phyloP scores from a whole-genome alignment of 2,113 vertebrate genomes.

The Xenus cinereus region DNA sequence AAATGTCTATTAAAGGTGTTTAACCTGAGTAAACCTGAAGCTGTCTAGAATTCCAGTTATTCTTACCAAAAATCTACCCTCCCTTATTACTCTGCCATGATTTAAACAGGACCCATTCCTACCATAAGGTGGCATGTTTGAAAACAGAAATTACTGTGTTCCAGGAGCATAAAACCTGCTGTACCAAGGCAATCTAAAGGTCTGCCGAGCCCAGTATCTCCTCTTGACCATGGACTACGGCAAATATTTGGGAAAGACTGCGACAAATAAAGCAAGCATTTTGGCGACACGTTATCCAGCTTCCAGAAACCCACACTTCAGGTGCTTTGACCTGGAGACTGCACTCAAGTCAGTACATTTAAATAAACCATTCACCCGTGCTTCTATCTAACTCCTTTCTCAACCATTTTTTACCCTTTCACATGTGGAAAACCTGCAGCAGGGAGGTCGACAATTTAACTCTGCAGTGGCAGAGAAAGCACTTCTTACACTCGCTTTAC shows the following conservation, averaged over 20 bases:
- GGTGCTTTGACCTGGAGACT: background rate
- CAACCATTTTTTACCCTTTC: background rate
- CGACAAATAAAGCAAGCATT: background rate
- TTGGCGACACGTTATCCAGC: accelerated
- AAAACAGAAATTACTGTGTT: background rate
- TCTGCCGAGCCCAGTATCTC: background rate
- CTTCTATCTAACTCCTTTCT: background rate
- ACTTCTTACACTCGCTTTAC: accelerated
- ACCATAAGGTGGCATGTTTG: background rate
- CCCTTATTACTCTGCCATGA: background rate
- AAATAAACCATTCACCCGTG: background rate
- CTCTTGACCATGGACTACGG: background rate
- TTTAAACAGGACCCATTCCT: background rate
- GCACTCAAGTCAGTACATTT: background rate
- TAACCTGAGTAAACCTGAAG: background rate
- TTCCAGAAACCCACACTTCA: background rate
- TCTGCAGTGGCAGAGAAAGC: background rate
- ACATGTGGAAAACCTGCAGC: background rate
- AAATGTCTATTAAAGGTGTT: background rate
- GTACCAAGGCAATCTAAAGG: background rate
- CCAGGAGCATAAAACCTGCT: background rate
- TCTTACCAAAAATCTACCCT: background rate
- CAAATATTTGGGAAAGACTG: background rate
- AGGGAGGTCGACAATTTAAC: background rate
- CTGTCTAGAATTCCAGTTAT: background rate